Percentiles rank a stretch among this genome's conserved stretches.
These are phyloP conservation scores for Xanthorhoe designata DNA, from an alignment of 2,888 invertebrate species.

Conservation along the genomic window DNA sequence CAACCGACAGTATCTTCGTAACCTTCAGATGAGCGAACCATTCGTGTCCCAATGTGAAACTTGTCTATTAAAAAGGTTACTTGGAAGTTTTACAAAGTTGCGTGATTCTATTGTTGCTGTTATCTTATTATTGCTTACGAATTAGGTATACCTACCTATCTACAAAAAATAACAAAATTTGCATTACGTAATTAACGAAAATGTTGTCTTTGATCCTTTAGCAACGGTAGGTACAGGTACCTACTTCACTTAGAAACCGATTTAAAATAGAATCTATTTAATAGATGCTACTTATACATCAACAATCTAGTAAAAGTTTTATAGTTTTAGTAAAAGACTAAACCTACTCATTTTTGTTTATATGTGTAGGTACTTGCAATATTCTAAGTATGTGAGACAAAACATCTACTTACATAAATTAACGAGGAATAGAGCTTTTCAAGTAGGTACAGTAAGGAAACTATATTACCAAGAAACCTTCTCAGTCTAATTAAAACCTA, in stretches of 20 bases:
- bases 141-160: no score
- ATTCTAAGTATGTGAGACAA: neutral
- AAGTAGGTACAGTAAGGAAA: neutral
- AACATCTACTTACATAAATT: neutral
- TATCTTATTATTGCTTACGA: no score
- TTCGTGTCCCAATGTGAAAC: conserved; percentile 29
- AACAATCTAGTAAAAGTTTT: no score
- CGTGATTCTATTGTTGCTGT: conserved; percentile 32
- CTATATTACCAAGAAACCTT: neutral
- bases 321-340: neutral
- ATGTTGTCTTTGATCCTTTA: no score
- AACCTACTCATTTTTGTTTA: no score
- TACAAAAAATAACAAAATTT: no score
- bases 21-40: conserved; percentile 9
- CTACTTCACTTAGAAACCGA: no score
- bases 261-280: no score
- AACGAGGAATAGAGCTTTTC: neutral
- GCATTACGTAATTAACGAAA: no score
- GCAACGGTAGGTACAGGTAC: no score
- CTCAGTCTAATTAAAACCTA: conserved; percentile 10
- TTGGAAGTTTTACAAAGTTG: conserved; percentile 24
- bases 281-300: no score
- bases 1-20: conserved; percentile 8
- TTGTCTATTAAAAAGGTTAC: conserved; percentile 37
- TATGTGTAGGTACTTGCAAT: no score